Base-by-base conservation (phyloP, 64 coral and sea anemone species). In the Pocillopora verrucosa region DNA sequence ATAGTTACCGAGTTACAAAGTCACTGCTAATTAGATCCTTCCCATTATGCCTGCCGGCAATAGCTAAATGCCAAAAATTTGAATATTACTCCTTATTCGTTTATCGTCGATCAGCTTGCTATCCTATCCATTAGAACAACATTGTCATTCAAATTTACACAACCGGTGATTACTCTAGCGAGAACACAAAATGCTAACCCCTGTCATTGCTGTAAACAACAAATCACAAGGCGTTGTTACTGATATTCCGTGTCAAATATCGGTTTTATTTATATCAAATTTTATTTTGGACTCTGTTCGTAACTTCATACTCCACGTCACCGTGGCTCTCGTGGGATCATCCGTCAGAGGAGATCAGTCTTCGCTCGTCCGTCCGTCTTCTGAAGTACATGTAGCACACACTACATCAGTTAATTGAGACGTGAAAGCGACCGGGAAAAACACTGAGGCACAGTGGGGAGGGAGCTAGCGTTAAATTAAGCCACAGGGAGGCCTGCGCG, bases 71-170 rank as follows among this genome's bases (percentile, higher is more conserved):
- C 35, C 81, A 84, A 51, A 84, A 84, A 84, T 84, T 84, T 84
- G 36, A 84, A 84, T 84, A 84, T 84, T 36, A 63, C 36, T 51
- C n/a, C 56, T 16, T 20, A 63, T 65, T 67, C 81, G 63, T 84
- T 45, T 69, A 68, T 84, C 80, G 56, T 35, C 68, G 13, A 84
- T 84, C 62, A 37, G 10, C 62, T 69, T 45, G 14, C 62, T 14
- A 56, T 84, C 61, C 35, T 45, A 38, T 56, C 63, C 34, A 69
- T 84, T 67, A 84, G 30, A 41, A 13, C 61, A 60, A 65, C 81
- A 41, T 56, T 84, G 63, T 84, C 81, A 69, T 84, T 84, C n/a
- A 84, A 84, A 84, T 84, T 30, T 61, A 70, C 81, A 56, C 14
- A 5, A 17, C 17, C 16, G 16, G 36, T 67, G 61, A 56, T 84